A percentile compares a stretch with the other conserved stretches of the same genome.
Conservation (phyloP, 2,888 invertebrate species). For the Lymantria dispar region DNA sequence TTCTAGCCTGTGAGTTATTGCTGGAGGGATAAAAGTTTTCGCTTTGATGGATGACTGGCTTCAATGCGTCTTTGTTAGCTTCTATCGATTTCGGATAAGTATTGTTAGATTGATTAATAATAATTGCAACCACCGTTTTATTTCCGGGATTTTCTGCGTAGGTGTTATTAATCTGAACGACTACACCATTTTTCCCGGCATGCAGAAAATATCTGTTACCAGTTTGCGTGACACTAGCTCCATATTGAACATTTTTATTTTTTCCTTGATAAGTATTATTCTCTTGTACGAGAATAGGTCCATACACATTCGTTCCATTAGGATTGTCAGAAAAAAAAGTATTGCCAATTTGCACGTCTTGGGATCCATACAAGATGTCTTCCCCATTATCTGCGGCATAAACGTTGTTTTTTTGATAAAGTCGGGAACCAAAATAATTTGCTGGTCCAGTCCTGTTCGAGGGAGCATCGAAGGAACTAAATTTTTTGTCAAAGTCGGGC, state of each 20-base stretch:
- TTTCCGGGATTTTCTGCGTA: not conserved
- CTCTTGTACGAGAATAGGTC: constrained; percentile 1
- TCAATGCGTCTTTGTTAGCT: constrained; percentile 1
- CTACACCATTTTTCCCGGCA: not conserved
- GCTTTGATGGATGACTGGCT: not conserved
- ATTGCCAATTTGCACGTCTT: constrained; percentile 1
- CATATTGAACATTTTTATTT: not conserved
- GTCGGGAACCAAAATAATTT: too few relatives aligned
- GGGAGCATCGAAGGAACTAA: too few relatives aligned
- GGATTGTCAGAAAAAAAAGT: constrained; percentile 1
- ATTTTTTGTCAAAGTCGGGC: too few relatives aligned
- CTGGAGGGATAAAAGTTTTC: not conserved
- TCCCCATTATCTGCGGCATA: not conserved
- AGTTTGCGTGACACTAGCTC: constrained; percentile 1
- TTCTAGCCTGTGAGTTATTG: too few relatives aligned
- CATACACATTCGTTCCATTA: constrained; percentile 2
- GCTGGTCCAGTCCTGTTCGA: too few relatives aligned
- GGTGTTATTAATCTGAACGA: constrained; percentile 1
- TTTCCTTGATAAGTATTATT: not conserved
- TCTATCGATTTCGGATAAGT: constrained; percentile 1
- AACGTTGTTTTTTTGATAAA: not conserved
- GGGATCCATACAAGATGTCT: not conserved
- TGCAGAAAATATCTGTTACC: not conserved
- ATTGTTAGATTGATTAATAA: not conserved
- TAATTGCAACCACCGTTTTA: not conserved